phyloP scores from a whole-genome alignment of 2,113 vertebrate genomes.

The Spea multiplicata region DNA sequence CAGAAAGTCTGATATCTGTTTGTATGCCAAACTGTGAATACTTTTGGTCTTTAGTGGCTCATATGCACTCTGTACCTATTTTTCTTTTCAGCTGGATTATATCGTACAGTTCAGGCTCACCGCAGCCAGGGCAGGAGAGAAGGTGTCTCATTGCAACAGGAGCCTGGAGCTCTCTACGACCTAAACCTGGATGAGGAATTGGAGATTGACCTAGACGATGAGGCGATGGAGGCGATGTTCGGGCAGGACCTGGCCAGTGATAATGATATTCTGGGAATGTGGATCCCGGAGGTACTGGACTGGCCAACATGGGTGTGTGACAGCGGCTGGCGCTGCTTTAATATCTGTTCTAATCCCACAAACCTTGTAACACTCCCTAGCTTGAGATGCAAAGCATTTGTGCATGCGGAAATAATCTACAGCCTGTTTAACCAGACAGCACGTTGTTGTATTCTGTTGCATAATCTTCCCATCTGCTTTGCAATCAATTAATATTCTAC shows the following conservation, averaged over 20 bases:
- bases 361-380: conserved; percentile 3
- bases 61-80: not conserved
- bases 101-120: conserved; percentile 95
- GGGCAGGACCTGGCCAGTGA: conserved; percentile 92
- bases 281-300: conserved; percentile 99
- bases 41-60: too few relatives aligned
- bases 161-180: conserved; percentile 86
- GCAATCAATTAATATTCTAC: too few relatives aligned
- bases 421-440: not conserved
- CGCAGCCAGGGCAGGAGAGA: conserved; percentile 89
- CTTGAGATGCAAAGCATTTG: conserved; percentile 40
- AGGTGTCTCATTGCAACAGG: conserved; percentile 82
- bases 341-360: conserved; percentile 55
- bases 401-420: conserved; percentile 27
- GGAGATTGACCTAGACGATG: conserved; percentile 96
- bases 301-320: conserved; percentile 99
- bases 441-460: too few relatives aligned
- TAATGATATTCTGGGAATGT: conserved; percentile 99
- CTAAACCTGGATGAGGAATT: conserved; percentile 96
- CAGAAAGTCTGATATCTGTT: too few relatives aligned
- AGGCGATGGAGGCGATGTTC: conserved; percentile 99
- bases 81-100: conserved; percentile 77
- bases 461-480: too few relatives aligned
- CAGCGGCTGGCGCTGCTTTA: conserved; percentile 81
- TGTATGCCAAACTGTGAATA: too few relatives aligned